A percentile compares a stretch with the other conserved stretches of the same genome.
Evolutionary conservation across 2,113 vertebrate genomes (phyloP).

Genomic region (Myotis brandtii): DNA sequence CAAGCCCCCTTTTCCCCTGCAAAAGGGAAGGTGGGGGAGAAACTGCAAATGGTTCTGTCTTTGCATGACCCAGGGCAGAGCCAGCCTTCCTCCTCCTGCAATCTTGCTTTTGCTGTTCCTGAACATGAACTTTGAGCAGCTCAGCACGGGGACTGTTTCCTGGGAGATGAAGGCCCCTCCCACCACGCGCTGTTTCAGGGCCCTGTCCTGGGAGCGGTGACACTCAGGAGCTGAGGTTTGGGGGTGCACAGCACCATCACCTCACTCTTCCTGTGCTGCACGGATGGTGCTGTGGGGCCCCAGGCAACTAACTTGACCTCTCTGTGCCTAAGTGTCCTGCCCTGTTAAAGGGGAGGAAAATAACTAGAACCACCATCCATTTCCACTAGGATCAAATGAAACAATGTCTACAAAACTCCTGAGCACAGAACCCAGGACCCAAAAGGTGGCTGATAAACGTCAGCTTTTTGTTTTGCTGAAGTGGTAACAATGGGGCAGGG

Average conservation of each 20-base stretch:
- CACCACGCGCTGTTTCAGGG: neutral
- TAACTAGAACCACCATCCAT: neutral
- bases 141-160: neutral
- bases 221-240: neutral
- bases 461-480: neutral
- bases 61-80: neutral
- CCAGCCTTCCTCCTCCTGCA: rapidly evolving
- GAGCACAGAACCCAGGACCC: neutral
- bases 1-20: no score
- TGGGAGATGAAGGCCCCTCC: neutral
- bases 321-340: neutral
- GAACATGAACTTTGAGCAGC: neutral
- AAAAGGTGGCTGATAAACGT: neutral
- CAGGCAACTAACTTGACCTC: neutral
- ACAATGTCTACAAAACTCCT: neutral
- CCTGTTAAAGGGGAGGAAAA: neutral
- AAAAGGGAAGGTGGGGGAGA: neutral
- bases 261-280: neutral
- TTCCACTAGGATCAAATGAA: neutral
- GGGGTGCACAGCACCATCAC: neutral
- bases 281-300: neutral
- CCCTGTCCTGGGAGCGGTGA: neutral
- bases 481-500: neutral
- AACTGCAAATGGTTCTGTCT: neutral
- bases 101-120: neutral